phyloP scores from a whole-genome alignment of 2,888 invertebrate genomes.

The Teinopalpus imperialis region DNA sequence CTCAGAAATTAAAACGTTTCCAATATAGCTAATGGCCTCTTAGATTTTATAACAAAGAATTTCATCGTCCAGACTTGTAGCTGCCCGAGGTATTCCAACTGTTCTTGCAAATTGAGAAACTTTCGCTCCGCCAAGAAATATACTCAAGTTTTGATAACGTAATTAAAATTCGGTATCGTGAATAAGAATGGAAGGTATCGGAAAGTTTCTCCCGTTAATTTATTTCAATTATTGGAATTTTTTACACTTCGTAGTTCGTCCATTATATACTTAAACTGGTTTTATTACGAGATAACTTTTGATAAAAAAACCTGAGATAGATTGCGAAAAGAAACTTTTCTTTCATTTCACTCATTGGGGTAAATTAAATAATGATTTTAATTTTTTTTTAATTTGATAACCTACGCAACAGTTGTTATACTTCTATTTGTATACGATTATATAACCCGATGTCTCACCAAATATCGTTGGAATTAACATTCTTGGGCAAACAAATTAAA shows the following conservation, averaged over 20 bases:
- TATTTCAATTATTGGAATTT: conserved; percentile 11
- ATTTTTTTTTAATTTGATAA: conserved; percentile 12
- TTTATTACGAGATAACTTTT: conserved; percentile 1
- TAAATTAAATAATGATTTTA: too few relatives aligned
- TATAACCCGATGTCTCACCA: conserved; percentile 38
- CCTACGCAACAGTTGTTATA: conserved; percentile 28
- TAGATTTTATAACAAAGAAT: conserved; percentile 46
- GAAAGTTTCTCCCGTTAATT: conserved; percentile 10
- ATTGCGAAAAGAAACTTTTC: not conserved
- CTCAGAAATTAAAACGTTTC: conserved; percentile 42
- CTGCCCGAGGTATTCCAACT: conserved; percentile 29
- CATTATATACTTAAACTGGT: not conserved
- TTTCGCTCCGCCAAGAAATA: conserved; percentile 25
- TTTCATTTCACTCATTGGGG: not conserved
- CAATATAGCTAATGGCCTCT: conserved; percentile 44
- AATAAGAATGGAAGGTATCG: conserved; percentile 11
- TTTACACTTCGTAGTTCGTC: conserved; percentile 5
- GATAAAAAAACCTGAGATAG: not conserved
- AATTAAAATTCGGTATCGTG: conserved; percentile 28
- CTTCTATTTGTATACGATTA: conserved; percentile 37
- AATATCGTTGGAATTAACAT: conserved; percentile 49
- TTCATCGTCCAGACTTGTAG: conserved; percentile 34
- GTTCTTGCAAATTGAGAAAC: conserved; percentile 41
- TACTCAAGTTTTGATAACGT: conserved; percentile 33
- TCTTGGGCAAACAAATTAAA: conserved; percentile 55